phyloP scores from a whole-genome alignment of 2,113 vertebrate genomes.

The Pipa parva region DNA sequence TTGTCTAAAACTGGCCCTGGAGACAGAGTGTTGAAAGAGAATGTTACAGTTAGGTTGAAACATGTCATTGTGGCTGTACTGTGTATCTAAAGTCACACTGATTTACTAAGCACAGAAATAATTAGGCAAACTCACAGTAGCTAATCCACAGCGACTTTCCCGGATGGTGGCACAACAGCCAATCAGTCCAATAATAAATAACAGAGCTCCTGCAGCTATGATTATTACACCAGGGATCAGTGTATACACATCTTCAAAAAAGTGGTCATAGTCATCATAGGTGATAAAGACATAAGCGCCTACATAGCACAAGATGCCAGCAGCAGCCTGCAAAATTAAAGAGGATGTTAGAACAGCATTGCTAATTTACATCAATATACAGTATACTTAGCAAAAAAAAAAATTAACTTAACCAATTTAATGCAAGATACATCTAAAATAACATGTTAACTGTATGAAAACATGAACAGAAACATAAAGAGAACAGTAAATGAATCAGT shows the following conservation, averaged over 20 bases:
- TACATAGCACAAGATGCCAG: slow-evolving; percentile 95
- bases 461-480: too few species aligned
- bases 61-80: too few species aligned
- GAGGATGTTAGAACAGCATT: background rate
- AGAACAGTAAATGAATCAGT: too few species aligned
- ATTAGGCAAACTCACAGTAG: slow-evolving; percentile 72
- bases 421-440: too few species aligned
- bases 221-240: slow-evolving; percentile 89
- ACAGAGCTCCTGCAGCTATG: slow-evolving; percentile 88
- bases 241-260: slow-evolving; percentile 94
- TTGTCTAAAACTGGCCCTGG: too few species aligned
- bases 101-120: background rate
- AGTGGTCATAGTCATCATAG: slow-evolving; percentile 95
- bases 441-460: too few species aligned
- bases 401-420: too few species aligned
- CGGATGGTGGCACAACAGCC: slow-evolving; percentile 94
- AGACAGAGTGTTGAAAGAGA: too few species aligned
- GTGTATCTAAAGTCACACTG: too few species aligned
- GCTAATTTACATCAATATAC: too few species aligned
- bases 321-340: slow-evolving; percentile 74
- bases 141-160: slow-evolving; percentile 90
- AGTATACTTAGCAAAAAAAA: too few species aligned
- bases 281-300: slow-evolving; percentile 98
- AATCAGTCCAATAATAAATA: slow-evolving; percentile 91
- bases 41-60: too few species aligned